A percentile compares a stretch with the other conserved stretches of the same genome.
phyloP scores from a whole-genome alignment of 2,113 vertebrate species.

The Gallinago undulata region DNA sequence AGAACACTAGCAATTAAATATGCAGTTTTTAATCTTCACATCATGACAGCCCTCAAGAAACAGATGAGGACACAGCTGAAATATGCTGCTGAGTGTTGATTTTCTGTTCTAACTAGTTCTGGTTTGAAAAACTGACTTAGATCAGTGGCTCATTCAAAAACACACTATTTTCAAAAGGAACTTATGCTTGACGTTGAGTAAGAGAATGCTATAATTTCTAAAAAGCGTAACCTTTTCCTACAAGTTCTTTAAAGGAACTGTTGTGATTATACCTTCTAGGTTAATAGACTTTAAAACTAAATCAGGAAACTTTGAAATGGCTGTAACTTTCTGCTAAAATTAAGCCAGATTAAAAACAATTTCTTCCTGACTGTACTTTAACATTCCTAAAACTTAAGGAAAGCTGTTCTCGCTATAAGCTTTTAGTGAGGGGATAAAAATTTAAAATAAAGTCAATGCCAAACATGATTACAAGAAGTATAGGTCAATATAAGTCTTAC shows the following conservation, averaged over 20 bases:
- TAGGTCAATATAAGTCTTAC: background rate
- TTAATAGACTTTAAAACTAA: background rate
- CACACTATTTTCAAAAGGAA: background rate
- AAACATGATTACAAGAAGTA: background rate
- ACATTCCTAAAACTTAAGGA: conserved; percentile 37
- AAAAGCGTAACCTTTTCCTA: background rate
- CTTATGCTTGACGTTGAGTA: background rate
- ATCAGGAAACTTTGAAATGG: background rate
- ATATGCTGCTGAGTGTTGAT: background rate
- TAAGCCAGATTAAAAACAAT: conserved; percentile 5
- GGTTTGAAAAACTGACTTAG: background rate
- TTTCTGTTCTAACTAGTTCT: background rate
- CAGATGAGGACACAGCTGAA: background rate
- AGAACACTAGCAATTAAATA: background rate
- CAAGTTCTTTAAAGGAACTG: background rate
- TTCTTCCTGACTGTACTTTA: background rate
- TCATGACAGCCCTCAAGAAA: background rate
- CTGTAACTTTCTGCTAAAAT: background rate
- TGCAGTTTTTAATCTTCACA: background rate
- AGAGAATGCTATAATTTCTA: background rate
- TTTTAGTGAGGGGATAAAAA: conserved; percentile 2
- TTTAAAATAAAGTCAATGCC: conserved; percentile 46
- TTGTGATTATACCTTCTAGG: background rate
- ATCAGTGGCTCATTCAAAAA: background rate
- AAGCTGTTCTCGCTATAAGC: conserved; percentile 43